Conservation (phyloP, 2,113 vertebrate genomes). For the Sapayoa aenigma region DNA sequence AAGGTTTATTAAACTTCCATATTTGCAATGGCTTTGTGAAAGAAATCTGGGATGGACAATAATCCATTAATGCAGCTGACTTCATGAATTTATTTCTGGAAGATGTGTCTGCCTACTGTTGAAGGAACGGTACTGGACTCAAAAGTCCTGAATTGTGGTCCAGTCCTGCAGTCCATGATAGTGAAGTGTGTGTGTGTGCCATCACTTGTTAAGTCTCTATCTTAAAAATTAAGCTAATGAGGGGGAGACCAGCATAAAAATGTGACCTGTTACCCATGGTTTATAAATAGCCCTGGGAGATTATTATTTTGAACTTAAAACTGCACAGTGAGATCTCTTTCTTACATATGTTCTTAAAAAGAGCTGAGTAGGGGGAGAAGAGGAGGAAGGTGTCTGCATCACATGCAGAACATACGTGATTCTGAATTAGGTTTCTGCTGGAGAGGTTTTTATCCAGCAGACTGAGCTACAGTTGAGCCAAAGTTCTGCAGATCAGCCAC, state of each 20-base stretch:
- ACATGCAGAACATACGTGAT: neutral
- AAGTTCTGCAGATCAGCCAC: neutral
- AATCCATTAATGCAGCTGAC: neutral
- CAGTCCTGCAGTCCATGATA: neutral
- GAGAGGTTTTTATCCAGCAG: neutral
- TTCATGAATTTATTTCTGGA: neutral
- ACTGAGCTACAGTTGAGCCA: neutral
- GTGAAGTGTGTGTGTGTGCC: neutral
- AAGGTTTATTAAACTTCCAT: neutral
- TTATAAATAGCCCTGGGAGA: neutral
- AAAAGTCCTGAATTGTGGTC: neutral
- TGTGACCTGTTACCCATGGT: neutral
- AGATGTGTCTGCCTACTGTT: neutral
- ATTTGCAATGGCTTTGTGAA: neutral
- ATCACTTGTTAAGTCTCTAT: neutral
- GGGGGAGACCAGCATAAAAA: neutral
- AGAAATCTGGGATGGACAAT: neutral
- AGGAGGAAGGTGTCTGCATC: conserved; percentile 40
- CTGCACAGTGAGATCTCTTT: neutral
- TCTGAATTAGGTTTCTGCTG: neutral
- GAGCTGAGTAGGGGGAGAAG: conserved; percentile 43
- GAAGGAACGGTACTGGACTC: neutral
- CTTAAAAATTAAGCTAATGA: neutral
- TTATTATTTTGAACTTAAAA: conserved; percentile 19
- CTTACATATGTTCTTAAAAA: conserved; percentile 9